Evolutionary conservation across 1,140 invertebrate species (phyloP).

Genomic region (Palaemon carinicauda): DNA sequence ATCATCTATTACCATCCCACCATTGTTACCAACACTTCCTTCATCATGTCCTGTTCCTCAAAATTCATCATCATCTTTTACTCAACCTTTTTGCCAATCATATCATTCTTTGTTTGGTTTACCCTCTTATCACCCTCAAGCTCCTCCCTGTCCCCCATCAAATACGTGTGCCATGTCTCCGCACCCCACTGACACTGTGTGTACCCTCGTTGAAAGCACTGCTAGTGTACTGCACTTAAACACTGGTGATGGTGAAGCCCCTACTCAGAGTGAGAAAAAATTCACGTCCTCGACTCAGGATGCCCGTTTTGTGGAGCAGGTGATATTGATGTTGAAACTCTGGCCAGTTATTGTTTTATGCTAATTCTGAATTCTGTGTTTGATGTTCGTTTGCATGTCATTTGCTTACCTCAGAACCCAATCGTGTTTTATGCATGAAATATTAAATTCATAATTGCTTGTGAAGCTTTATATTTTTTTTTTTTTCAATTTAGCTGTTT

Average conservation of each 20-base stretch:
- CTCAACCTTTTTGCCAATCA: background rate
- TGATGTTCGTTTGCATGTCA: background rate
- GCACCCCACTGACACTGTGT: background rate
- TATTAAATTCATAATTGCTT: no score
- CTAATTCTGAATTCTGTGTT: background rate
- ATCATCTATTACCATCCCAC: background rate
- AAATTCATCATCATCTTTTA: background rate
- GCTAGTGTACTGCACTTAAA: background rate
- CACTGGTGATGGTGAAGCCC: background rate
- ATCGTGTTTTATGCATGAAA: no score
- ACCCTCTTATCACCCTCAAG: background rate
- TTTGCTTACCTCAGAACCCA: no score
- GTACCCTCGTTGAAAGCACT: background rate
- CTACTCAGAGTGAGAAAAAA: background rate
- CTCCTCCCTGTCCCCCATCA: background rate
- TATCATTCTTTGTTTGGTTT: background rate
- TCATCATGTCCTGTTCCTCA: background rate
- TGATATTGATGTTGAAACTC: background rate
- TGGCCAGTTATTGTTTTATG: background rate
- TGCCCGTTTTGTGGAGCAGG: conserved; percentile 22
- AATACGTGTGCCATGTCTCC: no score
- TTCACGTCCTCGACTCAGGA: background rate
- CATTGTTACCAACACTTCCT: background rate
- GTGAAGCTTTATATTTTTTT: no score
- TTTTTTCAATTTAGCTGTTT: no score